phyloP scores from a whole-genome alignment of 2,888 invertebrate species.

The Microctonus brassicae region DNA sequence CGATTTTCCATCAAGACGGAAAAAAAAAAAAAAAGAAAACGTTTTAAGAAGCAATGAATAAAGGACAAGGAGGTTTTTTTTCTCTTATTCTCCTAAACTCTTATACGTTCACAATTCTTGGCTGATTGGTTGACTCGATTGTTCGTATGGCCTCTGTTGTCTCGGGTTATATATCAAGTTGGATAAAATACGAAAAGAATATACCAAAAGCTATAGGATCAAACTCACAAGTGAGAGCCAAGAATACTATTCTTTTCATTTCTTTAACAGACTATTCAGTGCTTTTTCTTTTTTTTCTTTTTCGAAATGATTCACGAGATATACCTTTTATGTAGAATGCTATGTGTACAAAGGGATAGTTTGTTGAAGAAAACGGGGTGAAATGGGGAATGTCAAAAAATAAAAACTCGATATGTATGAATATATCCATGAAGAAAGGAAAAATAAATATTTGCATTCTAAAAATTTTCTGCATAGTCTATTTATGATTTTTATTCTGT shows the following conservation, averaged over 20 bases:
- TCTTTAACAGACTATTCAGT: constrained; percentile 15
- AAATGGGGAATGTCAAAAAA: neutral
- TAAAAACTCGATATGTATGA: too few species aligned
- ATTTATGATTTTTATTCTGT: too few species aligned
- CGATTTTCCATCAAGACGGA: neutral
- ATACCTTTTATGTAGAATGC: neutral
- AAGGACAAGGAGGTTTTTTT: constrained; percentile 11
- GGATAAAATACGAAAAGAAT: constrained; percentile 47
- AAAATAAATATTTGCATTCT: too few species aligned
- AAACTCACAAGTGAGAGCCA: neutral
- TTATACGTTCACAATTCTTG: constrained; percentile 45
- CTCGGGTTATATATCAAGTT: constrained; percentile 25
- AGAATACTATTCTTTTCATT: constrained; percentile 38
- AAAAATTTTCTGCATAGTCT: too few species aligned
- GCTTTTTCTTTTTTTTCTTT: constrained; percentile 24
- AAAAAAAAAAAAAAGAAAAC: constrained; percentile 2
- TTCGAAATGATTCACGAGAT: neutral
- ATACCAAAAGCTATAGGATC: constrained; percentile 38
- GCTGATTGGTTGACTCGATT: constrained; percentile 55
- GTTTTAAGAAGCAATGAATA: constrained; percentile 9
- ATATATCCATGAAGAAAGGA: too few species aligned
- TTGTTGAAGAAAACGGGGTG: neutral
- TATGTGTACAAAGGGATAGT: neutral
- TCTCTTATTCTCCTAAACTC: neutral
- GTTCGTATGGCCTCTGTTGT: constrained; percentile 35